Base-by-base conservation (phyloP, 2,797 vertebrate species). In the Loris lydekkerianus region DNA sequence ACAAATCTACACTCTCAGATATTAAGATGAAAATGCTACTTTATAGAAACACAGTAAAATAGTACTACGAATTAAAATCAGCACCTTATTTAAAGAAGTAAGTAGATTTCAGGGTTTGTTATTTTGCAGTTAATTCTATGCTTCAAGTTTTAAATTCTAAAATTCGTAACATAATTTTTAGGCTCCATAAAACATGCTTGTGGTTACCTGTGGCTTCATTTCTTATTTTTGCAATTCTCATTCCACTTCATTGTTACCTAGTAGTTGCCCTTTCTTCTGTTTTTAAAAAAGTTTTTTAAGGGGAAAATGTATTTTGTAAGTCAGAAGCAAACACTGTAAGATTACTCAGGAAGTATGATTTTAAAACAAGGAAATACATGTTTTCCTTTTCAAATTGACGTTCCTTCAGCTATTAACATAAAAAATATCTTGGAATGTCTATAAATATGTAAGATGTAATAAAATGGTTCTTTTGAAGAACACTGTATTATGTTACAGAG, bases 131-230 rank as follows among this genome's bases (percentile, higher is more conserved):
- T 93, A 95, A 86, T 82, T 86, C 67, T 46, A 14, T 75, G 23
- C 10, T 94, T 93, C n/a, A 90, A 63, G 53, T 88, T 95, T 95
- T 90, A 86, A 94, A 70, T 89, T 92, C 21, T 88, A 78, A 95
- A 94, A 92, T 89, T 86, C 7, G 27, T 78, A 86, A 56, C 29
- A 67, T 75, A 67, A 73, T 34, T 88, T 94, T 89, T 92, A 86
- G 29, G n/a, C 49, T 84, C 23, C n/a, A 43, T 92, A 61, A 92
- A 95, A 78, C 20, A 43, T 72, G 27, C 4, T 49, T 76, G 5
- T 82, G 10, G 9, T 86, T 93, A 53, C 49, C 14, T 53, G 93
- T 90, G 31, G 43, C 56, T 94, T 37, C 3, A 67, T 89, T 94
- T 56, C 18, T 75, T 86, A 1, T 77, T 89, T 49, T 40, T 85